Conservation (phyloP, 2,888 invertebrate genomes). For the Ichneumoninae sp. region DNA sequence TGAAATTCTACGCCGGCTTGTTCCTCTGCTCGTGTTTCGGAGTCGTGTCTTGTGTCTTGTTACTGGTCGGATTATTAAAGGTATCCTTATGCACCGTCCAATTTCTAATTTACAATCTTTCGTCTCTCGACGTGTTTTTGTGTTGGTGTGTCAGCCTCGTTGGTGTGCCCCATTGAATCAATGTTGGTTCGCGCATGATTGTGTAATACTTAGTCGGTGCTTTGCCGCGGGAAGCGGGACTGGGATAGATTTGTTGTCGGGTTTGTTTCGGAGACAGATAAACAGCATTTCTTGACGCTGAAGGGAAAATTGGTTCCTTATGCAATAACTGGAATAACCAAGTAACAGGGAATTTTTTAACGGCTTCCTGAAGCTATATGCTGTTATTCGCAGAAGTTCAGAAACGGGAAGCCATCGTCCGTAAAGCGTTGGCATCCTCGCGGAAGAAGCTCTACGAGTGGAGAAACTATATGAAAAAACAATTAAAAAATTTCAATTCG, state of each 20-base stretch:
- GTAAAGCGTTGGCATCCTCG: not conserved
- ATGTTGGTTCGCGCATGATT: not conserved
- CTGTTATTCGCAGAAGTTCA: too few species aligned
- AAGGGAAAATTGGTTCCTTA: too few species aligned
- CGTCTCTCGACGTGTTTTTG: not conserved
- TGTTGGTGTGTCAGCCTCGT: not conserved
- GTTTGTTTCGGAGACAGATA: too few species aligned
- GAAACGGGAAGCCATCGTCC: too few species aligned
- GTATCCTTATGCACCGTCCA: conserved; percentile 83
- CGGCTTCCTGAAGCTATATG: too few species aligned
- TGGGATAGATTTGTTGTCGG: too few species aligned
- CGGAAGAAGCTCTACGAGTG: not conserved
- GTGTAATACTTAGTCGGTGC: not conserved
- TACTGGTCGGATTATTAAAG: conserved; percentile 89
- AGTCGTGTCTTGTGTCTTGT: conserved; percentile 88
- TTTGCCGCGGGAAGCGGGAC: too few species aligned
- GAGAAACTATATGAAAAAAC: not conserved
- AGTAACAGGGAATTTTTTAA: too few species aligned
- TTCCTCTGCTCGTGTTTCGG: conserved; percentile 89
- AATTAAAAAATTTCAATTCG: not conserved
- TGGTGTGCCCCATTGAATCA: not conserved
- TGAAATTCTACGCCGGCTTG: conserved; percentile 89
- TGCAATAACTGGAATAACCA: too few species aligned
- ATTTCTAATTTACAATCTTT: not conserved
- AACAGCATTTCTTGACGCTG: too few species aligned